Evolutionary conservation across 2,797 vertebrate species (phyloP).

Genomic region (Parotocinclus haroldoi): DNA sequence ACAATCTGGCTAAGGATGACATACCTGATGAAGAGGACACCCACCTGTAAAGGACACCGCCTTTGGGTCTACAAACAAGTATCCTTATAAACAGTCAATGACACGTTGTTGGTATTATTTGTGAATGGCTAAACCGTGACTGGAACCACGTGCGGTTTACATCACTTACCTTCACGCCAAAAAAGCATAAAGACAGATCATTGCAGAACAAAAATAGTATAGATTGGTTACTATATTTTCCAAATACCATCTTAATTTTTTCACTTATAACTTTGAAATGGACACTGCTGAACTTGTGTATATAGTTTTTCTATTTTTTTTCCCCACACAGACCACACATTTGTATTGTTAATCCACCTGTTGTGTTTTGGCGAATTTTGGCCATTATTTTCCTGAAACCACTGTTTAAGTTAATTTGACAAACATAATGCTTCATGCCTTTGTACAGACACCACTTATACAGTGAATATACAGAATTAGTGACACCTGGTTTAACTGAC

Average conservation of each 20-base stretch:
- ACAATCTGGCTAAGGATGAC: conserved; percentile 87
- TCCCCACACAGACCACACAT: neutral
- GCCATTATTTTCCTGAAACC: too few relatives aligned
- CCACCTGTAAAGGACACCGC: conserved; percentile 75
- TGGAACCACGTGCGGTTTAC: conserved; percentile 1
- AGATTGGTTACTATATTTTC: neutral
- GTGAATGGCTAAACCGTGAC: neutral
- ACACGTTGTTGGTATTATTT: conserved; percentile 19
- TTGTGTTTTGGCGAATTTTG: too few relatives aligned
- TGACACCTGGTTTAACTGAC: too few relatives aligned
- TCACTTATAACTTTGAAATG: neutral
- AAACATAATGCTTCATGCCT: too few relatives aligned
- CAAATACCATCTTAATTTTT: neutral
- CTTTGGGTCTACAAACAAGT: neutral
- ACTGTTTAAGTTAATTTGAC: too few relatives aligned
- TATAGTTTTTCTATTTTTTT: conserved; percentile 14
- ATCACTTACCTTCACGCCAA: conserved; percentile 16
- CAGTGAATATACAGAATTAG: too few relatives aligned
- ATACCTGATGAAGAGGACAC: conserved; percentile 91
- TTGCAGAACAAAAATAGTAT: neutral
- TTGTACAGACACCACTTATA: too few relatives aligned
- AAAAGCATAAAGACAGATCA: neutral
- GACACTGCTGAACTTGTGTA: conserved; percentile 43
- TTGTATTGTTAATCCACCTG: neutral
- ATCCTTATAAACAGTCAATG: neutral